Percentiles rank a stretch among this genome's conserved stretches.
phyloP scores from a whole-genome alignment of 2,113 vertebrate genomes.

The Phoenicopterus ruber region DNA sequence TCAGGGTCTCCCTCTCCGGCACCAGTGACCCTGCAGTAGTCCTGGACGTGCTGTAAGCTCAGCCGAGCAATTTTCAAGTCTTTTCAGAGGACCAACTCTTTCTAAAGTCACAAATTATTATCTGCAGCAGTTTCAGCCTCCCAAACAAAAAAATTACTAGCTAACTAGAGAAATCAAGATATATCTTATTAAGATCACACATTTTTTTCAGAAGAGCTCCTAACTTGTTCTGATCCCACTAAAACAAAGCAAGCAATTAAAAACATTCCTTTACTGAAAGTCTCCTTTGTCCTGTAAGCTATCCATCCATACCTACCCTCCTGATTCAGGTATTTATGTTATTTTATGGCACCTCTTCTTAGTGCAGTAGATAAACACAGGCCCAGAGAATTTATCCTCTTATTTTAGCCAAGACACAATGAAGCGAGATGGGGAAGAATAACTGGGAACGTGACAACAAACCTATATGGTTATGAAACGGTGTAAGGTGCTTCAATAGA shows the following conservation, averaged over 20 bases:
- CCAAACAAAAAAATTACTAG: neutral
- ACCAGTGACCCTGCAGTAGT: neutral
- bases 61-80: neutral
- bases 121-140: neutral
- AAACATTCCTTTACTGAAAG: neutral
- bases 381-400: neutral
- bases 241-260: neutral
- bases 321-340: neutral
- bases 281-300: neutral
- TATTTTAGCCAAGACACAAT: neutral
- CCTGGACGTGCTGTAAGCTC: neutral
- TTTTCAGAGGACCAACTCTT: neutral
- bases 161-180: neutral
- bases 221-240: neutral
- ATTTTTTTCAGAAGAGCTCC: neutral
- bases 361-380: neutral
- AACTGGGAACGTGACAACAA: neutral
- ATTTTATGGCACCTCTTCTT: neutral
- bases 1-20: neutral
- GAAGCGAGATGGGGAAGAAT: neutral
- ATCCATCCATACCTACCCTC: neutral
- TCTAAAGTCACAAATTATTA: neutral
- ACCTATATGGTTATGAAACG: neutral
- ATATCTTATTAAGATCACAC: neutral
- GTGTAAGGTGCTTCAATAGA: neutral